A percentile compares a stretch with the other conserved stretches of the same genome.
Evolutionary conservation across 2,113 vertebrate genomes (phyloP).

Genomic region (Dolichallabes microphthalmus): DNA sequence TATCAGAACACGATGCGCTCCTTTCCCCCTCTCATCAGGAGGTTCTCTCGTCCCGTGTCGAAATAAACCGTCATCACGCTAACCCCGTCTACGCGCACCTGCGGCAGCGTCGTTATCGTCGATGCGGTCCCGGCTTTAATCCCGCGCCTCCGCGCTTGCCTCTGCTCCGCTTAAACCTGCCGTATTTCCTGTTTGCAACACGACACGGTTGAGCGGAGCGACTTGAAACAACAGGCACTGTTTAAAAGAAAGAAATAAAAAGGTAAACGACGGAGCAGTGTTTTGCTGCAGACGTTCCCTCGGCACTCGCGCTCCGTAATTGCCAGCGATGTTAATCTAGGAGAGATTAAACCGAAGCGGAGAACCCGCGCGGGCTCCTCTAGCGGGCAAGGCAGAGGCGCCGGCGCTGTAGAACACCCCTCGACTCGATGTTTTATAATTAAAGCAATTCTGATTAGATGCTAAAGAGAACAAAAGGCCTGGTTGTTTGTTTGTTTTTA

Average conservation of each 20-base stretch:
- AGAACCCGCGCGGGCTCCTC: conserved; percentile 44
- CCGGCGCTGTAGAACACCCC: conserved; percentile 26
- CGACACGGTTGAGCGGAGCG: conserved; percentile 17
- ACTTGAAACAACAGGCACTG: background rate
- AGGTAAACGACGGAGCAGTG: too few relatives aligned
- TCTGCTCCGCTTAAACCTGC: background rate
- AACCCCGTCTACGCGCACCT: background rate
- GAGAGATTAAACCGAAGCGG: conserved; percentile 37
- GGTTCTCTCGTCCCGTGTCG: background rate
- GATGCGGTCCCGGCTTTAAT: background rate
- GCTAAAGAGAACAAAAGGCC: conserved; percentile 60
- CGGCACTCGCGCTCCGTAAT: conserved; percentile 34
- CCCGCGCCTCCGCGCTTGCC: background rate
- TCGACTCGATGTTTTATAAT: conserved; percentile 57
- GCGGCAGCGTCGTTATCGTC: background rate
- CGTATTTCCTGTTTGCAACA: conserved; percentile 29
- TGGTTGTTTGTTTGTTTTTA: too few relatives aligned
- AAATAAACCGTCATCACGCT: background rate
- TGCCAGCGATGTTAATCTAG: conserved; percentile 55
- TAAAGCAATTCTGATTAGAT: conserved; percentile 63
- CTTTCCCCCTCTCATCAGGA: conserved; percentile 4
- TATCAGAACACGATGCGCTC: background rate
- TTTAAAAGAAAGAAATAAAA: background rate
- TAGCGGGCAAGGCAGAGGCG: conserved; percentile 40
- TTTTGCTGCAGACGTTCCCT: conserved; percentile 1